Conservation (phyloP, 1,140 invertebrate genomes). For the Scaptodrosophila lebanonensis region DNA sequence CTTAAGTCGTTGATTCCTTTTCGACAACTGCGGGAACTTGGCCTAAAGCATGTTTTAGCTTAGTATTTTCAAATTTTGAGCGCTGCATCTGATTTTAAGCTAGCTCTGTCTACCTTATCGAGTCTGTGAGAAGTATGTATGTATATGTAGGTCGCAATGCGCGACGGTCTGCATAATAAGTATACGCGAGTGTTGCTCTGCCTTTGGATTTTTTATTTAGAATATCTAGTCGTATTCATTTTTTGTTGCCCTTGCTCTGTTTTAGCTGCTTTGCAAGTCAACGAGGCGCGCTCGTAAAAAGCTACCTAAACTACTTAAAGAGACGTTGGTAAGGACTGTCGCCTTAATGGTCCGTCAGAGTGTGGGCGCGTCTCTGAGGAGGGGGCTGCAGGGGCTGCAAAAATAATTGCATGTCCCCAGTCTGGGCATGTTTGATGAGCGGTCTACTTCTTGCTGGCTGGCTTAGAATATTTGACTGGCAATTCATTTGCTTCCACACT, state of each 20-base stretch:
- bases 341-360: no score
- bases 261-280: slow-evolving; percentile 65
- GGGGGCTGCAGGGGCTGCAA: no score
- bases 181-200: slow-evolving; percentile 46
- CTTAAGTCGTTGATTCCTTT: no score
- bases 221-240: background rate
- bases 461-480: no score
- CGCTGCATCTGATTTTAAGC: background rate
- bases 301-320: slow-evolving; percentile 19
- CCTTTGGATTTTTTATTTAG: slow-evolving; percentile 27
- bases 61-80: slow-evolving; percentile 53
- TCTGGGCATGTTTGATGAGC: no score
- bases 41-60: slow-evolving; percentile 14
- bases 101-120: slow-evolving; percentile 8
- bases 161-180: slow-evolving; percentile 50
- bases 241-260: slow-evolving; percentile 26
- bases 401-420: no score
- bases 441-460: no score
- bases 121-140: slow-evolving; percentile 14
- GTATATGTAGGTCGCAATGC: slow-evolving; percentile 61
- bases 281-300: slow-evolving; percentile 27
- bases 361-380: no score
- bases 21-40: no score
- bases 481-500: no score
- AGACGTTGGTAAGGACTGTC: no score